Conservation (phyloP, 2,113 vertebrate genomes). For the Gobius niger region DNA sequence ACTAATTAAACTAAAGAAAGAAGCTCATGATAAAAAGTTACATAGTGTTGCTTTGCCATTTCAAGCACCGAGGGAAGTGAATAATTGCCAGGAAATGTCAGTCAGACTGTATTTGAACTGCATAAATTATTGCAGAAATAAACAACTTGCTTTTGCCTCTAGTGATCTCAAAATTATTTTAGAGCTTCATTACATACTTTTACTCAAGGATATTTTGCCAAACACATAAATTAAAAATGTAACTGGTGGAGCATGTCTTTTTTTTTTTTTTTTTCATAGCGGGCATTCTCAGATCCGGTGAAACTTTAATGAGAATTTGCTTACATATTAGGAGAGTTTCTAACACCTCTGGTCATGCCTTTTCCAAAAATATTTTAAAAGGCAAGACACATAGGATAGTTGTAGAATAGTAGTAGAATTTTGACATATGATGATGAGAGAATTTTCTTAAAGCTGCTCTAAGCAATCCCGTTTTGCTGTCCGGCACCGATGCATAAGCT, state of each 20-base stretch:
- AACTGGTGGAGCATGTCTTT: not conserved
- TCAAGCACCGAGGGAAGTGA: not conserved
- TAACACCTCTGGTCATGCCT: too few species aligned
- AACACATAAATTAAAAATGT: not conserved
- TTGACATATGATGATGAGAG: too few species aligned
- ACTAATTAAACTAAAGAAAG: not conserved
- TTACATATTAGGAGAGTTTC: too few species aligned
- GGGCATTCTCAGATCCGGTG: too few species aligned
- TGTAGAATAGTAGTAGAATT: too few species aligned
- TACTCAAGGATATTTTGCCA: not conserved
- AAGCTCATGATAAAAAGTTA: not conserved
- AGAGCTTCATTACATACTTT: not conserved
- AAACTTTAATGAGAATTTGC: too few species aligned
- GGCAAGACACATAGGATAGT: too few species aligned
- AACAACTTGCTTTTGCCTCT: conserved; percentile 3
- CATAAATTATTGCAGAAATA: not conserved
- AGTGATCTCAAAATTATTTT: not conserved
- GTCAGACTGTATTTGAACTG: conserved; percentile 7
- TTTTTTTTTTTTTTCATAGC: too few species aligned
- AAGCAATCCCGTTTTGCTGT: too few species aligned
- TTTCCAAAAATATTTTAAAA: too few species aligned
- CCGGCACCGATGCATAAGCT: too few species aligned
- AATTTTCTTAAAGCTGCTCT: too few species aligned
- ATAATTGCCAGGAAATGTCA: not conserved
- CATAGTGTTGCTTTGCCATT: not conserved